Conservation (phyloP, 1,140 invertebrate genomes). For the Lasioglossum albipes region DNA sequence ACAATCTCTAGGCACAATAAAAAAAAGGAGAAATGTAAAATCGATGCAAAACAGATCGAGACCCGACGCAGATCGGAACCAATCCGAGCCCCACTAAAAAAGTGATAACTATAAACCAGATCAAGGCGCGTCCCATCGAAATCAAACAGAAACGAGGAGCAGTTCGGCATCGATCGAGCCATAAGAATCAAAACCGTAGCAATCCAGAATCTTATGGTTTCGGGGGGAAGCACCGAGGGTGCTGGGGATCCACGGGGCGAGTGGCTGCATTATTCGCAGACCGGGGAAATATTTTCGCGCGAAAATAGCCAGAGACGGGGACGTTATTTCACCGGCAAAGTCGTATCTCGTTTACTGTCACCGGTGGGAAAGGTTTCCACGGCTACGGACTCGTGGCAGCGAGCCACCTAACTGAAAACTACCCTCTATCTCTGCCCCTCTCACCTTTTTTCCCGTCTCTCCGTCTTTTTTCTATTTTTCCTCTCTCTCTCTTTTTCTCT, state of each 20-base stretch:
- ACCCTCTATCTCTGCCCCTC: neutral
- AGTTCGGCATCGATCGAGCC: neutral
- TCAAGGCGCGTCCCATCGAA: too few species aligned
- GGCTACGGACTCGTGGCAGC: neutral
- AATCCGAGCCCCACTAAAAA: too few species aligned
- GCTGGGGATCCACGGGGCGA: neutral
- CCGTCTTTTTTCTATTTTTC: neutral
- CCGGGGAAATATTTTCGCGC: conserved; percentile 13
- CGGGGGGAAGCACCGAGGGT: neutral
- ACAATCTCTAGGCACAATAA: too few species aligned
- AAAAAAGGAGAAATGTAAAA: too few species aligned
- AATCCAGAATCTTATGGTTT: neutral
- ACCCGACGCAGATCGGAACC: too few species aligned
- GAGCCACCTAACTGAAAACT: conserved; percentile 45
- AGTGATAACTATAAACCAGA: too few species aligned
- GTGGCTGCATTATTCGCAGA: conserved; percentile 4
- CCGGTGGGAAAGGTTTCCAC: neutral
- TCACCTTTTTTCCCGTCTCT: too few species aligned
- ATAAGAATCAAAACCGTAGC: neutral
- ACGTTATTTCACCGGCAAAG: conserved; percentile 48
- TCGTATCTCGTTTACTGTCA: conserved; percentile 38
- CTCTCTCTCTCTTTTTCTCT: neutral
- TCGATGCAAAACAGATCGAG: too few species aligned
- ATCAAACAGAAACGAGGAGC: neutral
- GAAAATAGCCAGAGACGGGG: conserved; percentile 3